Evolutionary conservation across 2,797 vertebrate genomes (phyloP).

Genomic region (Cynodonichthys magdalenae): DNA sequence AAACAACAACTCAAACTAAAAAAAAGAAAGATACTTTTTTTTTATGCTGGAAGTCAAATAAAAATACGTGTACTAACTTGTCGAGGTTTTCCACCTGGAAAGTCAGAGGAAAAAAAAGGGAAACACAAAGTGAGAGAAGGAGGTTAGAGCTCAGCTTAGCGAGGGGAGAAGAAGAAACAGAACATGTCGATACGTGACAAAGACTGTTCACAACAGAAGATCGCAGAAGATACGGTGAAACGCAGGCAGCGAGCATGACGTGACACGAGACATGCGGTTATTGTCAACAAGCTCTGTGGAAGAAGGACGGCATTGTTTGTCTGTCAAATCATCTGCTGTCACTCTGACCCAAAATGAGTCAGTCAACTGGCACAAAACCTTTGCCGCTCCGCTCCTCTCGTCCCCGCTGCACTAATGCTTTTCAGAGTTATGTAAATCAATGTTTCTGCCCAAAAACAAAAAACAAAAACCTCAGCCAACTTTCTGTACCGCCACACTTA

Average conservation of each 20-base stretch:
- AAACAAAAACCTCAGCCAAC: not conserved
- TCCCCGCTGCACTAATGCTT: constrained; percentile 27
- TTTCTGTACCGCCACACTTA: constrained; percentile 18
- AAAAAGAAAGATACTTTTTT: constrained; percentile 10
- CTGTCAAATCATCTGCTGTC: constrained; percentile 56
- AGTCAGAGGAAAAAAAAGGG: constrained; percentile 56
- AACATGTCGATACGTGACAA: constrained; percentile 37
- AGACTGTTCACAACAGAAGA: constrained; percentile 24
- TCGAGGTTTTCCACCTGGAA: constrained; percentile 91
- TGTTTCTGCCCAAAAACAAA: constrained; percentile 26
- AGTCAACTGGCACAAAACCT: constrained; percentile 43
- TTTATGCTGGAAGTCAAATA: constrained; percentile 12
- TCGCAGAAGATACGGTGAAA: constrained; percentile 36
- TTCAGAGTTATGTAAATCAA: constrained; percentile 43
- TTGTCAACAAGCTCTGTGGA: constrained; percentile 52
- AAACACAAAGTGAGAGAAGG: constrained; percentile 62
- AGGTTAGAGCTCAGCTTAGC: constrained; percentile 60
- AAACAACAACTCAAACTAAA: too few relatives aligned
- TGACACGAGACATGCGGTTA: constrained; percentile 61
- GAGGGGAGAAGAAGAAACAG: constrained; percentile 26
- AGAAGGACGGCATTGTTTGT: constrained; percentile 62
- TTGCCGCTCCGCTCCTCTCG: constrained; percentile 21
- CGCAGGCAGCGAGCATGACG: constrained; percentile 53
- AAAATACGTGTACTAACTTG: constrained; percentile 92
- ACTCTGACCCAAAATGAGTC: constrained; percentile 60